A percentile compares a stretch with the other conserved stretches of the same genome.
phyloP scores from a whole-genome alignment of 2,888 invertebrate genomes.

The Flexamia atlantica region DNA sequence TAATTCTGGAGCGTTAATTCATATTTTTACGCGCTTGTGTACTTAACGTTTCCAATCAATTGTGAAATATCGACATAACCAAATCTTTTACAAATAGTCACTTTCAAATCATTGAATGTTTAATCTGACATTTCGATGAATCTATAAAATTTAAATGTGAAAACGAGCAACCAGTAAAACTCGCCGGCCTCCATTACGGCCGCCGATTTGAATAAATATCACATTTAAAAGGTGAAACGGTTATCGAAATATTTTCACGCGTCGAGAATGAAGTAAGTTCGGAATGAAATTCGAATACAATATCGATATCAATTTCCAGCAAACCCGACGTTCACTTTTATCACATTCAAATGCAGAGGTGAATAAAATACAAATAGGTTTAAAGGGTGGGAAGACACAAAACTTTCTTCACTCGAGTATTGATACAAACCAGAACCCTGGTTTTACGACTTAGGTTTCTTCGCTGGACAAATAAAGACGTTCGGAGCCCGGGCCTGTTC shows the following conservation, averaged over 20 bases:
- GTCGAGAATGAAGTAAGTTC: conserved; percentile 44
- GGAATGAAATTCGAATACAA: conserved; percentile 51
- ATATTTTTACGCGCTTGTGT: no score
- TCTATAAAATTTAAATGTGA: neutral
- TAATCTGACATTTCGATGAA: conserved; percentile 6
- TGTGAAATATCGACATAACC: no score
- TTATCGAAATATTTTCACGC: conserved; percentile 23
- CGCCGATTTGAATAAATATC: conserved; percentile 36
- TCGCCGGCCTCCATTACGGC: neutral
- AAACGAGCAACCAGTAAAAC: conserved; percentile 8
- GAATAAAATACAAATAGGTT: neutral
- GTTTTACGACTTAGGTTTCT: conserved; percentile 11
- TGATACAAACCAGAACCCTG: conserved; percentile 11
- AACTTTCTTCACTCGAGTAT: neutral
- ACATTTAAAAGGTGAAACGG: conserved; percentile 36
- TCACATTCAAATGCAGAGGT: neutral
- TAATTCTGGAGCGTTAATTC: no score
- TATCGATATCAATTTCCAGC: conserved; percentile 39
- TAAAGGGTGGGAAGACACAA: neutral
- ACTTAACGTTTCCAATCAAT: no score
- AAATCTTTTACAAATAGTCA: no score
- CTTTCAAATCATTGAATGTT: no score
- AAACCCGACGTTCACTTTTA: conserved; percentile 8
- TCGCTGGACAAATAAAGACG: conserved; percentile 19
- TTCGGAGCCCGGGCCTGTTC: conserved; percentile 6